A percentile compares a stretch with the other conserved stretches of the same genome.
These are phyloP conservation scores for Drosophila austrosaltans DNA, from an alignment of 2,888 invertebrate species.

Conservation along the genomic window DNA sequence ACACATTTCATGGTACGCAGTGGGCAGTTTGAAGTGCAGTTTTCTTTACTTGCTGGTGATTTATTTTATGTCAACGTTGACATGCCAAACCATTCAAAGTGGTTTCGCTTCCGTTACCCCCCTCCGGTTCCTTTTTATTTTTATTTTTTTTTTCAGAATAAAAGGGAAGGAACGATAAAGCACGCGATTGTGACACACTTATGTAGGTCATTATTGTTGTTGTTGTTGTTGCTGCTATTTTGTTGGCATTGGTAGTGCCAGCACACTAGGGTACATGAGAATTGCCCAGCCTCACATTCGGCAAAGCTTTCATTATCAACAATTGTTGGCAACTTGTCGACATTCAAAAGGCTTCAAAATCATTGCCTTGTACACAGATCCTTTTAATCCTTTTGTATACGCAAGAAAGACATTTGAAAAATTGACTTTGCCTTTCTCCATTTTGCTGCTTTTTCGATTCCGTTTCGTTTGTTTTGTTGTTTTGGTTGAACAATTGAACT, in stretches of 20 bases:
- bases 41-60: slow-evolving; percentile 63
- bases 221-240: slow-evolving; percentile 20
- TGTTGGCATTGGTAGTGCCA: neutral
- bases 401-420: slow-evolving; percentile 57
- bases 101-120: slow-evolving; percentile 73
- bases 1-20: slow-evolving; percentile 21
- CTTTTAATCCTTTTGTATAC: slow-evolving; percentile 68
- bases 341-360: slow-evolving; percentile 26
- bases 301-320: slow-evolving; percentile 60
- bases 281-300: slow-evolving; percentile 5
- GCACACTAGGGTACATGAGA: neutral
- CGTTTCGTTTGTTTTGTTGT: slow-evolving; percentile 48
- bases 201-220: slow-evolving; percentile 58
- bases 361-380: slow-evolving; percentile 31
- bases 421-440: slow-evolving; percentile 52
- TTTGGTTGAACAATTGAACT: slow-evolving; percentile 59
- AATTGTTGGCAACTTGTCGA: slow-evolving; percentile 49
- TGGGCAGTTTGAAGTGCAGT: slow-evolving; percentile 64
- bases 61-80: slow-evolving; percentile 80
- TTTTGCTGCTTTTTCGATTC: slow-evolving; percentile 51
- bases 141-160: slow-evolving; percentile 2
- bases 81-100: slow-evolving; percentile 80
- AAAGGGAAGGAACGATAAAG: slow-evolving; percentile 66
- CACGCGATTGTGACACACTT: slow-evolving; percentile 64
- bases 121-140: neutral